Evolutionary conservation across 1,140 invertebrate species (phyloP), one percentile per base, ranked within the genome.

Genomic region (Maniola jurtina): DNA sequence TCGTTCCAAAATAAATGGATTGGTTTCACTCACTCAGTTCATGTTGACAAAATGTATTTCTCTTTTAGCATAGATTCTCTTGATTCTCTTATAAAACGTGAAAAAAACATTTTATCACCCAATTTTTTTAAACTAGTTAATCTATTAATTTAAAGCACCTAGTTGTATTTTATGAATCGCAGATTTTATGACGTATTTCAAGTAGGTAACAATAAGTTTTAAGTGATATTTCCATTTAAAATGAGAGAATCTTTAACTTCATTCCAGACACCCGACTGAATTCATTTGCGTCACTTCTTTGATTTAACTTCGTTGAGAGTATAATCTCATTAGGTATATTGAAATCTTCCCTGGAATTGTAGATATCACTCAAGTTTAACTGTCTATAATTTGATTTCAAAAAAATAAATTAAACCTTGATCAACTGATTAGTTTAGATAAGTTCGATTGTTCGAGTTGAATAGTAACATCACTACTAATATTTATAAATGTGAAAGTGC

Each of bases 321-420:
- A 50, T 62, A 62, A 62, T 33, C 14, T 54, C 15, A 62, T 62
- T 62, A 62, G 60, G 10, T 62, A 15, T 54, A 62, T 62, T 62
- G 48, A 47, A 62, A 40, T 62, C 60, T 14, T 54, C 48, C 15
- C n/a, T 62, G 48, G 35, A 62, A 62, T 62, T 34, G 16, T 14
- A 48, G 58, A 33, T 13, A 40, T 35, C 25, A 42, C 40, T 15
- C 1, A 33, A 16, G 6, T 55, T 11, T 36, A 35, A 55, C 34
- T 35, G 34, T 13, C 9, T 35, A 55, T 55, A 35, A 55, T 55
- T 13, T 34, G 2, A 35, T 14, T 54, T 25, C 38, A 9, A 38
- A 9, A 38, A 25, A 25, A 25, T 2, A 25, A 25, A 25, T 25
- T 25, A 4, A 25, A 25, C 25, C 25, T 25, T 25, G 25, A 25